Percentiles rank a stretch among this genome's conserved stretches.
These are phyloP conservation scores for Gastrophryne carolinensis DNA, from an alignment of 2,797 vertebrate genomes.

Conservation along the genomic window DNA sequence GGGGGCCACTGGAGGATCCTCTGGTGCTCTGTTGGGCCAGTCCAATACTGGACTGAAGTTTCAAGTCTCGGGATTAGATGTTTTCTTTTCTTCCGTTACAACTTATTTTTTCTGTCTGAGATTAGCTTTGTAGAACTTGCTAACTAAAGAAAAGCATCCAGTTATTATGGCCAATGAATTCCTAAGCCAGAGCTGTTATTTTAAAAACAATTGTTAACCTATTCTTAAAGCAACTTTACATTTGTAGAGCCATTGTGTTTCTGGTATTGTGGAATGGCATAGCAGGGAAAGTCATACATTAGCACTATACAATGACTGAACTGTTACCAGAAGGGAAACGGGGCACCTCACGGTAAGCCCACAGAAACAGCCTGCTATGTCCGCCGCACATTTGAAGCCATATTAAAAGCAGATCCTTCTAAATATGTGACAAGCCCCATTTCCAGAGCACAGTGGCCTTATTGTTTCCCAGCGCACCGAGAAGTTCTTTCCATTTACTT, in stretches of 20 bases:
- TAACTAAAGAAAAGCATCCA: too few relatives aligned
- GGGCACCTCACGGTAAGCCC: conserved; percentile 13
- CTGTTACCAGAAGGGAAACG: conserved; percentile 8
- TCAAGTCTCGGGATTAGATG: too few relatives aligned
- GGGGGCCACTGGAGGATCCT: too few relatives aligned
- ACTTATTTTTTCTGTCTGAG: too few relatives aligned
- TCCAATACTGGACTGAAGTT: too few relatives aligned
- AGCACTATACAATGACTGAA: conserved; percentile 15
- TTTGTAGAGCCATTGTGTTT: background rate
- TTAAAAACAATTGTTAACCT: background rate
- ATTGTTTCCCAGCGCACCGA: conserved; percentile 20
- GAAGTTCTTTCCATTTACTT: conserved; percentile 23
- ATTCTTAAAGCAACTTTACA: background rate
- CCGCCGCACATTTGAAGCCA: conserved; percentile 28
- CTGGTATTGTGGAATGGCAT: background rate
- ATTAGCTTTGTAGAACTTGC: too few relatives aligned
- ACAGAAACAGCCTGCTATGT: conserved; percentile 31
- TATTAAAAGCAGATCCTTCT: conserved; percentile 44
- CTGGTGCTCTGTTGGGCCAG: too few relatives aligned
- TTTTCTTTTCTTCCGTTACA: too few relatives aligned
- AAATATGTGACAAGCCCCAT: conserved; percentile 37
- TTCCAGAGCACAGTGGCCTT: conserved; percentile 30
- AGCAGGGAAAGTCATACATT: background rate
- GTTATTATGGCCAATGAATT: too few relatives aligned
- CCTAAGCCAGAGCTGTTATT: too few relatives aligned